These are phyloP conservation scores for Heliconius hewitsoni DNA, from an alignment of 1,140 invertebrate species.

Conservation along the genomic window DNA sequence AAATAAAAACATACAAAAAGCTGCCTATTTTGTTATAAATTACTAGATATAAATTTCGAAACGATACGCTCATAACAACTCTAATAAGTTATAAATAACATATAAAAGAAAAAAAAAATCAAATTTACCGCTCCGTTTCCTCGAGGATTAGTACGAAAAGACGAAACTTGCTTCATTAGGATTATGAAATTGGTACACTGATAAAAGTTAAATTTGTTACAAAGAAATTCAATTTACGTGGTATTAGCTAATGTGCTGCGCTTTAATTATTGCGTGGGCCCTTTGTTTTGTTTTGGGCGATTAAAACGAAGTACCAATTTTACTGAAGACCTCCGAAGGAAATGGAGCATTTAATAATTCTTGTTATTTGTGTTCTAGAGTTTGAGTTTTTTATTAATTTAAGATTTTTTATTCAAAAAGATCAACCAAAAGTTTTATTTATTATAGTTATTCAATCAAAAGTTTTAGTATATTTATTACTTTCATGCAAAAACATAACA, in stretches of 20 bases:
- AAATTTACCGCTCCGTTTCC: constrained; percentile 28
- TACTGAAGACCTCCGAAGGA: constrained; percentile 1
- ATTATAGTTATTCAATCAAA: no score
- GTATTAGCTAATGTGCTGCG: constrained; percentile 31
- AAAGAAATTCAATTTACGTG: constrained; percentile 33
- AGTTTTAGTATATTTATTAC: no score
- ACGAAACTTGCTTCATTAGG: constrained; percentile 34
- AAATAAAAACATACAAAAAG: no score
- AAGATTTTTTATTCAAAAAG: not conserved
- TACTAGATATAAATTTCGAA: not conserved
- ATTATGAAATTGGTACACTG: constrained; percentile 35
- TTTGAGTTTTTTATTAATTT: not conserved
- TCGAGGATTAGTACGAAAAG: constrained; percentile 25
- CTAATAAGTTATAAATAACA: constrained; percentile 25
- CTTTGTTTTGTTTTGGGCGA: not conserved
- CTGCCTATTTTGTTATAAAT: no score
- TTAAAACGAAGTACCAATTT: not conserved
- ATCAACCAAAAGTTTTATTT: not conserved
- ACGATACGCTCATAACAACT: not conserved
- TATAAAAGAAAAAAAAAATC: constrained; percentile 30
- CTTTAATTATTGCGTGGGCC: constrained; percentile 3
- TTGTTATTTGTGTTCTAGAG: not conserved
- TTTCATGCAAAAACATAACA: no score
- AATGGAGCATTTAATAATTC: not conserved
- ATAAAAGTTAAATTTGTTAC: constrained; percentile 37